Conservation (phyloP, 2,113 vertebrate species). For the Coryphaenoides rupestris region DNA sequence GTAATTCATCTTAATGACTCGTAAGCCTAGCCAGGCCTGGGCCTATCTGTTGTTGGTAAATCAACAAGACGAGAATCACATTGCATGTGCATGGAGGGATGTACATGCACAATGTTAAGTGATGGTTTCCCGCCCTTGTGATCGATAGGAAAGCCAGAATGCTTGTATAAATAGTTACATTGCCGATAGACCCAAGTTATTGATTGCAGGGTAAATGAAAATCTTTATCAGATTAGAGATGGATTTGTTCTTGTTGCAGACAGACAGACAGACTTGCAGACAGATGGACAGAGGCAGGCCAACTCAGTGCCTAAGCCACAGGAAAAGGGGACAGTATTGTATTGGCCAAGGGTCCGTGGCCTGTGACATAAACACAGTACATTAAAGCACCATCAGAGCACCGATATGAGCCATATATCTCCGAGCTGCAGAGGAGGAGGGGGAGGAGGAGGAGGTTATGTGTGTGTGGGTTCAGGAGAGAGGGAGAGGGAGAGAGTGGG, state of each 20-base stretch:
- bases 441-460: neutral
- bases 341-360: conserved; percentile 71
- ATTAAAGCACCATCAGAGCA: conserved; percentile 71
- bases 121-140: conserved; percentile 68
- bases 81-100: conserved; percentile 49
- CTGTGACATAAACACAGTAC: conserved; percentile 74
- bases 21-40: too few species aligned
- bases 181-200: conserved; percentile 70
- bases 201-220: conserved; percentile 75
- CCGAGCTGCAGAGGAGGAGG: conserved; percentile 37
- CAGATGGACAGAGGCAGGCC: neutral
- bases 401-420: conserved; percentile 72
- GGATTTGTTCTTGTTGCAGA: conserved; percentile 52
- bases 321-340: conserved; percentile 61
- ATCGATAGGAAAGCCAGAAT: conserved; percentile 69
- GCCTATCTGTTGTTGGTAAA: neutral
- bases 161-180: conserved; percentile 75
- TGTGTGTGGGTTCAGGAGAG: conserved; percentile 12
- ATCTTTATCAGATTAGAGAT: conserved; percentile 75
- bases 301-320: conserved; percentile 33
- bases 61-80: conserved; percentile 35
- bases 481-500: conserved; percentile 24
- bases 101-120: conserved; percentile 55
- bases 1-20: too few species aligned
- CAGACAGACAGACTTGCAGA: neutral